Percentiles rank a stretch among this genome's conserved stretches.
Evolutionary conservation across 2,797 vertebrate genomes (phyloP).

Genomic region (Apogon talboti): DNA sequence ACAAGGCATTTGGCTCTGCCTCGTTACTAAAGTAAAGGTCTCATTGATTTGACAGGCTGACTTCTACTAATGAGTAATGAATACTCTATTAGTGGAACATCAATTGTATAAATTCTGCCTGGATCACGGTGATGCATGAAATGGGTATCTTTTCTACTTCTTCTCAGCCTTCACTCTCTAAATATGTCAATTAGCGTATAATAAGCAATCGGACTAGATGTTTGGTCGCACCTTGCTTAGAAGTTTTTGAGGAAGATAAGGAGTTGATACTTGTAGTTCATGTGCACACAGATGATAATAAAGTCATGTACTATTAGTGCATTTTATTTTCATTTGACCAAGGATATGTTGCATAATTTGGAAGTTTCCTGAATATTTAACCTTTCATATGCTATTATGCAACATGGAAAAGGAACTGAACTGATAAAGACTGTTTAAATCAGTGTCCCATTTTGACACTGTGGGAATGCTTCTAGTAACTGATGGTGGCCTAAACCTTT

Average conservation of each 20-base stretch:
- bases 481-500: not conserved
- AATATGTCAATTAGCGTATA: conserved; percentile 2
- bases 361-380: not conserved
- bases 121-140: conserved; percentile 17
- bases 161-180: not conserved
- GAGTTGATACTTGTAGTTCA: too few species aligned
- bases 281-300: too few species aligned
- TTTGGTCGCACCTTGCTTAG: not conserved
- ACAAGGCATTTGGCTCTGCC: conserved; percentile 22
- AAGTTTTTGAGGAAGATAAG: too few species aligned
- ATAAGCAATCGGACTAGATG: not conserved
- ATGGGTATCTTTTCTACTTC: not conserved
- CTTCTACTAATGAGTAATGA: conserved; percentile 58
- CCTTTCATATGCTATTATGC: not conserved
- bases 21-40: conserved; percentile 37
- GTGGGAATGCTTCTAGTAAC: not conserved
- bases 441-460: conserved; percentile 2
- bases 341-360: not conserved
- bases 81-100: conserved; percentile 48
- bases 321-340: not conserved
- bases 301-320: too few species aligned
- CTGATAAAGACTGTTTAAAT: not conserved
- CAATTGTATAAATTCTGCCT: conserved; percentile 48
- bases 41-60: conserved; percentile 56
- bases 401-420: not conserved